Evolutionary conservation across 1,140 invertebrate species (phyloP).

Genomic region (Drosophila sp.): DNA sequence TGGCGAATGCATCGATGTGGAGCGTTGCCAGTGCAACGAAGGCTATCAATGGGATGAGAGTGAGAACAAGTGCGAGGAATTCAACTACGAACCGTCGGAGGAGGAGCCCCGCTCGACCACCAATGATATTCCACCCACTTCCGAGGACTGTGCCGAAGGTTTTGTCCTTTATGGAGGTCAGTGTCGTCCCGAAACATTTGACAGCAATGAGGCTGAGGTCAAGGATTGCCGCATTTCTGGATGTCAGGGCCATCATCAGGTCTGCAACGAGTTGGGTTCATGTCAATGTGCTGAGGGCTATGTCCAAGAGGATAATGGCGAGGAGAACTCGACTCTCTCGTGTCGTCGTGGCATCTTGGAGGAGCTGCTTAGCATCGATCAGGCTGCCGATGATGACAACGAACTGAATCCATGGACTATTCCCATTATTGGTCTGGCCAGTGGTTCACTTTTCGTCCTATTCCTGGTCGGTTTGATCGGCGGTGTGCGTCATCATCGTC

Average conservation of each 20-base stretch:
- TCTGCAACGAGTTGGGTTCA: constrained; percentile 35
- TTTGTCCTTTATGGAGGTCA: constrained; percentile 58
- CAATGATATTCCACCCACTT: constrained; percentile 8
- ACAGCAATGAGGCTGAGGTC: constrained; percentile 48
- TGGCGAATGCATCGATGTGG: constrained; percentile 55
- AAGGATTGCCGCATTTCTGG: constrained; percentile 42
- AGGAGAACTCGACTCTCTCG: constrained; percentile 7
- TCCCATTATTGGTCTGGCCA: constrained; percentile 59
- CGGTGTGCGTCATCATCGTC: constrained; percentile 22
- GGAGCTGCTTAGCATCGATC: constrained; percentile 49
- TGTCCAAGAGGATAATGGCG: constrained; percentile 25
- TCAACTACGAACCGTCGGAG: neutral
- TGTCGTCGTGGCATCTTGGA: constrained; percentile 52
- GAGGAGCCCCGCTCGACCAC: constrained; percentile 4
- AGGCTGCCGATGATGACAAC: constrained; percentile 57
- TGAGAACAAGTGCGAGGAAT: constrained; percentile 27
- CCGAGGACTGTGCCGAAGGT: constrained; percentile 31
- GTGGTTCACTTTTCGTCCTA: constrained; percentile 45
- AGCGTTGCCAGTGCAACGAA: constrained; percentile 51
- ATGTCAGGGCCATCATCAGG: constrained; percentile 52
- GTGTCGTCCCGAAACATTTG: constrained; percentile 59
- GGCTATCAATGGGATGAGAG: constrained; percentile 50
- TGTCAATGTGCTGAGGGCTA: constrained; percentile 55
- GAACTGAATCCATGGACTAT: constrained; percentile 61
- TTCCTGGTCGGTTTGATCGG: constrained; percentile 49